Conservation (phyloP, 2,113 vertebrate genomes). For the Ceratotherium simum region DNA sequence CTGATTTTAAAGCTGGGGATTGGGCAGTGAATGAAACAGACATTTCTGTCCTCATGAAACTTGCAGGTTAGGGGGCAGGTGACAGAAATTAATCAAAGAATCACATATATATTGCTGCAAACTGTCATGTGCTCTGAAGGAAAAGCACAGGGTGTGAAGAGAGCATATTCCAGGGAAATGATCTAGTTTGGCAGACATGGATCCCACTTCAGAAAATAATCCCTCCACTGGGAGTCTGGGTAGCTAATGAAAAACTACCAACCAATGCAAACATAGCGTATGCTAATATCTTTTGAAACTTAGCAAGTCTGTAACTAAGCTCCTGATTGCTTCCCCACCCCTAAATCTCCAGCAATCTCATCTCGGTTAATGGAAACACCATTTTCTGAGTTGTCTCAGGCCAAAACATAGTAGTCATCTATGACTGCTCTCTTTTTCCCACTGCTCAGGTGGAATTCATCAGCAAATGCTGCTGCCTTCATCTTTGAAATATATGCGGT, state of each 20-base stretch:
- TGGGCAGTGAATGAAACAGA: neutral
- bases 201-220: neutral
- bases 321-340: neutral
- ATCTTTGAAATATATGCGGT: accelerated
- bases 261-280: neutral
- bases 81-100: neutral
- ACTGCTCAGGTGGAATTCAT: neutral
- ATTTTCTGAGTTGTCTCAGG: neutral
- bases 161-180: neutral
- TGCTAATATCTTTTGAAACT: neutral
- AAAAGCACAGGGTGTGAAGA: neutral
- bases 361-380: neutral
- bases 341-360: neutral
- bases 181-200: neutral
- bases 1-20: neutral
- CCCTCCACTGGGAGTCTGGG: neutral
- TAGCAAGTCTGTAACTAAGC: neutral
- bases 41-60: neutral
- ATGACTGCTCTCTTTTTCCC: neutral
- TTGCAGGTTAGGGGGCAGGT: neutral
- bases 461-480: neutral
- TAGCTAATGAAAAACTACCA: neutral
- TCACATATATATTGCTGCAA: neutral
- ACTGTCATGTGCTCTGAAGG: neutral
- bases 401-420: neutral